Evolutionary conservation across 2,113 vertebrate genomes (phyloP), one percentile per base, ranked within the genome.

Genomic region (Pimephales promelas): DNA sequence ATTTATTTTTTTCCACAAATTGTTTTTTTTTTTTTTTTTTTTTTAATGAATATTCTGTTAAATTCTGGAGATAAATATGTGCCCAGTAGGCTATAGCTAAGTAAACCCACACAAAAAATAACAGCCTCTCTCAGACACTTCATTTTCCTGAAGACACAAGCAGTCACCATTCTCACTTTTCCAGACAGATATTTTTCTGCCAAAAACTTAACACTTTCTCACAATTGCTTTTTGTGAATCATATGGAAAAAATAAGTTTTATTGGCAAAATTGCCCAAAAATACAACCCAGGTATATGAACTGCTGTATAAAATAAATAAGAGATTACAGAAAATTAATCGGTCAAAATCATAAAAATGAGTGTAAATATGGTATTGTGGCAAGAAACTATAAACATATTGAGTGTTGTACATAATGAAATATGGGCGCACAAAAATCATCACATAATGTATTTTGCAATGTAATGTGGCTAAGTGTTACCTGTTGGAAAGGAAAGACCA

Each of bases 231-330:
- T 59, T 24, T 57, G 28, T 34, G 26, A 13, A 54, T 75, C 49
- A 34, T 22, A 68, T 34, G 24, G 45, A 10, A 28, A 22, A 56
- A 75, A 31, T 10, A 52, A 28, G 45, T 6, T 31, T 52, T 74
- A 74, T 74, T 26, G 49, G 28, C 10, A 56, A 56, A 31, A 76
- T 6, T 34, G 18, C n/a, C n/a, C n/a, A n/a, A n/a, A n/a, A n/a
- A n/a, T 36, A 56, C 5, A 34, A 4, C 18, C 49, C 5, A 56
- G 49, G 73, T 47, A 36, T 54, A 56, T 56, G 52, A 57, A 76
- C 28, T 56, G 10, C 22, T 77, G n/a, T 57, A 57, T 59, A 5
- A 59, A 77, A 77, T 59, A 40, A 77, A 59, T n/a, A 59, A 71
- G 10, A 16, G n/a, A 45, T 71, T 45, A 43, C 68, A 24, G n/a